Evolutionary conservation across 2,797 vertebrate species (phyloP).

Genomic region (Myotis findleyi): DNA sequence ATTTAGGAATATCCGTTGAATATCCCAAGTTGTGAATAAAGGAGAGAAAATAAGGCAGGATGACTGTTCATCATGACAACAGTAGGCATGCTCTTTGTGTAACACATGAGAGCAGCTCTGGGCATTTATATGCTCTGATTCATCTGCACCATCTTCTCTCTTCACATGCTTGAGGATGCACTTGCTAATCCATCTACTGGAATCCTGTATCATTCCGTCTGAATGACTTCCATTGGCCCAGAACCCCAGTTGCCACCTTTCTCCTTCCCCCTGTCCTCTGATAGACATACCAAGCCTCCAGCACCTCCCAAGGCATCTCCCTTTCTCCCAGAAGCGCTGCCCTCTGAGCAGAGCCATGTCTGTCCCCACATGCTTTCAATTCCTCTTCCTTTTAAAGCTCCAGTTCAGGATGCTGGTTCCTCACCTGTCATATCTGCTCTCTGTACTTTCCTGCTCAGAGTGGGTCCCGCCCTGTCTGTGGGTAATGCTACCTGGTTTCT

Average conservation of each 20-base stretch:
- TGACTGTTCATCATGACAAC: background rate
- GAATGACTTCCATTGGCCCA: background rate
- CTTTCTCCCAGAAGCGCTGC: background rate
- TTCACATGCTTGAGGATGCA: background rate
- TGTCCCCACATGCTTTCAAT: background rate
- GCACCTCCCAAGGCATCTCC: fast-evolving
- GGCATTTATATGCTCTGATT: background rate
- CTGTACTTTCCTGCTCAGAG: background rate
- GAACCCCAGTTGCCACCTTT: background rate
- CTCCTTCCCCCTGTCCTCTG: background rate
- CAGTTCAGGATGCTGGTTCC: background rate
- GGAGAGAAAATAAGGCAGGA: background rate
- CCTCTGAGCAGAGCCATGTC: background rate
- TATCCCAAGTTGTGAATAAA: background rate
- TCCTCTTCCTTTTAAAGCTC: background rate
- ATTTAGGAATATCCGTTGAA: background rate
- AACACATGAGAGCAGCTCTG: fast-evolving
- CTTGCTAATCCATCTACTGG: background rate
- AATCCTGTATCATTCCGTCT: background rate
- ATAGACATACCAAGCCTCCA: background rate
- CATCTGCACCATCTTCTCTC: background rate
- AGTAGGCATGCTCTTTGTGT: fast-evolving
- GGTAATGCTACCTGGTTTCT: background rate
- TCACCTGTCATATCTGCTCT: background rate
- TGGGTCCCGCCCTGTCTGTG: background rate